Evolutionary conservation across 2,113 vertebrate species (phyloP).

Genomic region (Marmota flaviventris): DNA sequence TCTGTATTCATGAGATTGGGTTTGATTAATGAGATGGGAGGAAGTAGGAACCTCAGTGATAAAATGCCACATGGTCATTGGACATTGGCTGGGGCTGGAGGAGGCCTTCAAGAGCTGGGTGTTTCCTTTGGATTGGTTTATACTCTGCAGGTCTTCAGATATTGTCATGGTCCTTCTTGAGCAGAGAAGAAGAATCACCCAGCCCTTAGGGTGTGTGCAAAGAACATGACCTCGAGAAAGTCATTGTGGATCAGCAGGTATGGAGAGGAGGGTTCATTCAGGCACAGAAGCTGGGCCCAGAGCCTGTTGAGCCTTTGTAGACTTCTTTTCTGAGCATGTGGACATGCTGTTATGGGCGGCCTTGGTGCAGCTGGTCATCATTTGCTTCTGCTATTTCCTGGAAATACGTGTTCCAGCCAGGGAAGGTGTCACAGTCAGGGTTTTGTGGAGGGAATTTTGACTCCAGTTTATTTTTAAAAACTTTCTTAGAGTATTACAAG

Average conservation of each 20-base stretch:
- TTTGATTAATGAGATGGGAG: not conserved
- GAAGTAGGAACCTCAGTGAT: not conserved
- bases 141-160: not conserved
- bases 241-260: not conserved
- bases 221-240: not conserved
- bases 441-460: not conserved
- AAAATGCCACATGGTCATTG: not conserved
- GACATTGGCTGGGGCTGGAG: not conserved
- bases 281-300: too few species aligned
- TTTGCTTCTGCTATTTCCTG: not conserved
- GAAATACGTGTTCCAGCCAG: not conserved
- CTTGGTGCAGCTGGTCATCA: not conserved
- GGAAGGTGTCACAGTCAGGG: not conserved
- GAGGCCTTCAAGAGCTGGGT: not conserved
- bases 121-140: not conserved
- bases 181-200: not conserved
- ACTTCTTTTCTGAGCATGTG: not conserved
- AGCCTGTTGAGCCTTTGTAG: rapidly evolving
- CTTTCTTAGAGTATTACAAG: not conserved
- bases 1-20: not conserved
- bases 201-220: too few species aligned
- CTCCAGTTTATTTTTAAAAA: not conserved
- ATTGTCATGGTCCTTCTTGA: too few species aligned
- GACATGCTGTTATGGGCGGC: not conserved
- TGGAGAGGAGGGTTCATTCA: too few species aligned